phyloP scores from a whole-genome alignment of 2,888 invertebrate genomes.

The Uloborus plumipes region DNA sequence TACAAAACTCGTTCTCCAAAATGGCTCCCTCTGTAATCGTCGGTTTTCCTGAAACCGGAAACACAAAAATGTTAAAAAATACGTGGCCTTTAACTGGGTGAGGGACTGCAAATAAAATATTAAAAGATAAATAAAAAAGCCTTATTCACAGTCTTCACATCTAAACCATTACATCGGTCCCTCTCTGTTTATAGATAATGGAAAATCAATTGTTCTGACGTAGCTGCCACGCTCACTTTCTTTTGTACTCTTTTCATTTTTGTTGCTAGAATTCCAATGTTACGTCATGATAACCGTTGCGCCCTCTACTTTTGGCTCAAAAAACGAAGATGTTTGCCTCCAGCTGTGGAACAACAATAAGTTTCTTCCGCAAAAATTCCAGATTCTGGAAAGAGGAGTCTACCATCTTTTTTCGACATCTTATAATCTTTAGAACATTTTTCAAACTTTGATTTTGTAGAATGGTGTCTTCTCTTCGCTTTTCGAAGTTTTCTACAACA shows the following conservation, averaged over 20 bases:
- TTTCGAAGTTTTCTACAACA: no score
- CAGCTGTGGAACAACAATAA: no score
- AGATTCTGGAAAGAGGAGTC: no score
- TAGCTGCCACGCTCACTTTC: slow-evolving; percentile 19
- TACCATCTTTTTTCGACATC: no score
- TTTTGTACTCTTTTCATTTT: slow-evolving; percentile 13
- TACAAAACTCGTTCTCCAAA: neutral
- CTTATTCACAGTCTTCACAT: slow-evolving; percentile 55
- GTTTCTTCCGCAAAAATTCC: no score
- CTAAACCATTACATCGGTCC: slow-evolving; percentile 55
- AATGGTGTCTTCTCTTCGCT: no score
- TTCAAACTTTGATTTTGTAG: no score
- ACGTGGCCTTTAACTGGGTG: neutral
- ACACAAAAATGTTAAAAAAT: slow-evolving; percentile 14
- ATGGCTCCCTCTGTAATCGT: slow-evolving; percentile 24
- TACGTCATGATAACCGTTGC: slow-evolving; percentile 5
- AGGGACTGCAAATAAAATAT: slow-evolving; percentile 4
- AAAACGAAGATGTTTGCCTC: no score
- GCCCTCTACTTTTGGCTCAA: slow-evolving; percentile 8
- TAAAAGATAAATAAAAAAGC: slow-evolving; percentile 12
- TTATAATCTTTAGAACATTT: no score
- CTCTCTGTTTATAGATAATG: slow-evolving; percentile 51
- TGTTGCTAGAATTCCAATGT: neutral
- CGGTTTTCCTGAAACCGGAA: neutral
- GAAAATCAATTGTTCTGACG: slow-evolving; percentile 62